Percentiles rank a stretch among this genome's conserved stretches.
phyloP scores from a whole-genome alignment of 1,140 invertebrate species.

The Diabrotica virgifera region DNA sequence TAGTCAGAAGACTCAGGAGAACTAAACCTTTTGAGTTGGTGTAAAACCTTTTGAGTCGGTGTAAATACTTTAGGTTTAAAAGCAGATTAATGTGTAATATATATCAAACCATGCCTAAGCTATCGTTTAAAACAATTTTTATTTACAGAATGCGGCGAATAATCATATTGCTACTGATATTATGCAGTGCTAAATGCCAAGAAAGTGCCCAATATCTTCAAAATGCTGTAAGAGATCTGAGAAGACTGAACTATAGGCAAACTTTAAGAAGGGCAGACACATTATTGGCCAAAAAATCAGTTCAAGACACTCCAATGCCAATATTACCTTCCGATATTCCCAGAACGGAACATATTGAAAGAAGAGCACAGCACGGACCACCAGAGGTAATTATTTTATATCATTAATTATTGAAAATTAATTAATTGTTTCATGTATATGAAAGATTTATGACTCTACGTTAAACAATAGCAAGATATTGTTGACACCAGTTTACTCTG shows the following conservation, averaged over 20 bases:
- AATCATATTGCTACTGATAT: slow-evolving; percentile 24
- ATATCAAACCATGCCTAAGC: no score
- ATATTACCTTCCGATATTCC: slow-evolving; percentile 10
- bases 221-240: slow-evolving; percentile 42
- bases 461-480: no score
- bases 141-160: slow-evolving; percentile 31
- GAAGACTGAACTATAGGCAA: slow-evolving; percentile 30
- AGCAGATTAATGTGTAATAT: no score
- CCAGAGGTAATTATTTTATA: not conserved
- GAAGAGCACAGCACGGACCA: slow-evolving; percentile 17
- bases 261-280: slow-evolving; percentile 28
- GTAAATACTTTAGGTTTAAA: no score
- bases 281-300: slow-evolving; percentile 10
- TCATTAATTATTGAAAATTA: no score
- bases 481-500: no score
- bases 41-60: no score
- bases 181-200: slow-evolving; percentile 26
- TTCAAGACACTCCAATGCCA: slow-evolving; percentile 8
- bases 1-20: no score
- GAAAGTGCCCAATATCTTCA: slow-evolving; percentile 42
- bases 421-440: no score
- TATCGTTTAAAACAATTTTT: not conserved
- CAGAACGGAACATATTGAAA: slow-evolving; percentile 17
- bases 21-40: no score
- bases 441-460: no score